Conservation (phyloP, 2,888 invertebrate genomes). For the Asteroscopus sphinx region DNA sequence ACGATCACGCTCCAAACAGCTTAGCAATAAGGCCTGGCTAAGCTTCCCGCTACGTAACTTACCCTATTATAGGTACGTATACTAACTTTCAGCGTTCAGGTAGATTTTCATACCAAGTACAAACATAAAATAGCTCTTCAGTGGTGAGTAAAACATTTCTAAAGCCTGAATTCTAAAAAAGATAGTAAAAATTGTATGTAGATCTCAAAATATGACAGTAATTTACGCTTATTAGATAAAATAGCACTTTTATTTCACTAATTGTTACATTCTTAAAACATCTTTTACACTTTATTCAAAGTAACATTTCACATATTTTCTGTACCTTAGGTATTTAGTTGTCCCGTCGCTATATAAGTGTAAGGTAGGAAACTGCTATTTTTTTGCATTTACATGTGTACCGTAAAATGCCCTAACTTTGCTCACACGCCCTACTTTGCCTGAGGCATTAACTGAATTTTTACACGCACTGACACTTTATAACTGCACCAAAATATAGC, state of each 20-base stretch:
- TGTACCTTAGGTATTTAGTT: slow-evolving; percentile 46
- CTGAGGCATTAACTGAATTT: no score
- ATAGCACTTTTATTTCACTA: slow-evolving; percentile 43
- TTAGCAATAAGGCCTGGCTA: slow-evolving; percentile 67
- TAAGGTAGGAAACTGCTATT: slow-evolving; percentile 36
- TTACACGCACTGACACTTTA: no score
- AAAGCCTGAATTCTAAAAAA: slow-evolving; percentile 28
- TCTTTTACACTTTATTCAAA: slow-evolving; percentile 26
- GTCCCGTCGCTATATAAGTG: slow-evolving; percentile 29
- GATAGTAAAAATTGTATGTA: slow-evolving; percentile 34
- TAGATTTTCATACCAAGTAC: slow-evolving; percentile 9
- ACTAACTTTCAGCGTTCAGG: slow-evolving; percentile 33
- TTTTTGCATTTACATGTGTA: not conserved
- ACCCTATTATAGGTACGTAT: slow-evolving; percentile 51
- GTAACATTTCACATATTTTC: slow-evolving; percentile 33
- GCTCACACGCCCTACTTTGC: no score
- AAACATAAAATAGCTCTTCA: slow-evolving; percentile 22
- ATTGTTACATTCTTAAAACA: slow-evolving; percentile 5
- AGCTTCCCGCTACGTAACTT: slow-evolving; percentile 67
- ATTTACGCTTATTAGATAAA: slow-evolving; percentile 51
- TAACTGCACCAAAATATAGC: no score
- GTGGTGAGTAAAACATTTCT: slow-evolving; percentile 50
- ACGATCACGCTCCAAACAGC: slow-evolving; percentile 69
- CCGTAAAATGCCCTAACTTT: no score
- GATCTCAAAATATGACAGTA: slow-evolving; percentile 42